Percentiles rank a stretch among this genome's conserved stretches.
Evolutionary conservation across 2,888 invertebrate species (phyloP).

Genomic region (Leptopterna dolabrata): DNA sequence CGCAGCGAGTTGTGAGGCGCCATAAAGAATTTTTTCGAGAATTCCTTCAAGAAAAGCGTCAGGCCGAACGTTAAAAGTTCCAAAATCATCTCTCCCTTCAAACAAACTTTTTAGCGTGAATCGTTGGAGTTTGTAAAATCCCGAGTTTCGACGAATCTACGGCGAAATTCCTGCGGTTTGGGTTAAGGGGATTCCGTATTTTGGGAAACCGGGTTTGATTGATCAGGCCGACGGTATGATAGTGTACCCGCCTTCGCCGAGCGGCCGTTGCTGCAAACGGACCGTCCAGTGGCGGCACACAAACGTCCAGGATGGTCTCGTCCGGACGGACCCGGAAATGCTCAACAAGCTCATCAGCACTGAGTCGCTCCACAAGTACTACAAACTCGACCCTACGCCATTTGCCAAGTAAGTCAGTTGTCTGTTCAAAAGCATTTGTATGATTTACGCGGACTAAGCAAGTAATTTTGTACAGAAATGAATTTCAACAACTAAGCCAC

Average conservation of each 20-base stretch:
- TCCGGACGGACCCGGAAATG: constrained; percentile 68
- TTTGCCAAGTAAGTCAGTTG: constrained; percentile 69
- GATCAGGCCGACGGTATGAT: constrained; percentile 45
- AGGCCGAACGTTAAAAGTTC: background rate
- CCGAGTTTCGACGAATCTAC: background rate
- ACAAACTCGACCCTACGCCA: constrained; percentile 69
- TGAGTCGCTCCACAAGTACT: constrained; percentile 70
- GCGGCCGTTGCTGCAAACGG: constrained; percentile 56
- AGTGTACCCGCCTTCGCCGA: constrained; percentile 57
- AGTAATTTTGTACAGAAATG: too few relatives aligned
- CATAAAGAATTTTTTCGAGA: background rate
- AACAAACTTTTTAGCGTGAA: background rate
- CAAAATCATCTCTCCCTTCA: background rate
- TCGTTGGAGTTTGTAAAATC: background rate
- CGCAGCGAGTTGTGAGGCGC: background rate
- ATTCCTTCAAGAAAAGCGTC: background rate
- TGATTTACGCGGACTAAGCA: too few relatives aligned
- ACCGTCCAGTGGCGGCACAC: constrained; percentile 68
- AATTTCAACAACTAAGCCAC: too few relatives aligned
- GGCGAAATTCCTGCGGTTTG: background rate
- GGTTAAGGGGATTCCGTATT: background rate
- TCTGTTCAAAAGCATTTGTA: background rate
- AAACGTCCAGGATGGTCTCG: constrained; percentile 69
- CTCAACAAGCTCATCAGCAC: constrained; percentile 69
- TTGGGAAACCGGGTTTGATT: background rate